Evolutionary conservation across 2,113 vertebrate species (phyloP), one percentile per base, ranked within the genome.

Genomic region (Anolis sagrei): DNA sequence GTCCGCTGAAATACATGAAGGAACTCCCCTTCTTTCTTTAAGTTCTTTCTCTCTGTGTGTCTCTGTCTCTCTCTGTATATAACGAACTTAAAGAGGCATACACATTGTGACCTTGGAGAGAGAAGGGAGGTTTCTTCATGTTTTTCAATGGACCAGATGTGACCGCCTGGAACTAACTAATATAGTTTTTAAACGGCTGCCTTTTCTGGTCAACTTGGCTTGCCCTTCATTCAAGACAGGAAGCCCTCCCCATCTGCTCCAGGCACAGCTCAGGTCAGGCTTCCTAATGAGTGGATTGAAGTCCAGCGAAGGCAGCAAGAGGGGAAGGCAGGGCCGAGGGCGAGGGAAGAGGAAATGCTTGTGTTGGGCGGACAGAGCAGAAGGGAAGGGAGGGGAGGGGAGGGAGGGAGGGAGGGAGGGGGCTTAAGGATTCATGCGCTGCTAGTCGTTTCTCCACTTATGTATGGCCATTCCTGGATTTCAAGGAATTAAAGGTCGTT

Each of bases 311-410:
- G 23, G 76, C 16, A 87, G 86, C 79, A 75, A 58, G 84, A 69
- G 85, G 18, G 76, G 92, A 84, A 89, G 92, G 80, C 86, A 89
- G 23, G 69, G 70, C 79, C 64, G 85, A 79, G 92, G 85, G 89
- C 91, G 78, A 87, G 90, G 23, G 73, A 91, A 88, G 89, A 93
- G 92, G 93, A 95, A 95, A 94, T 92, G 89, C 94, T 92, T 93
- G 16, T 83, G 85, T 25, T 0, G 69, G 92, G 90, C 84, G 61
- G 82, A 75, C 80, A 85, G 87, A 85, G 72, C 81, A 72, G 77
- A 86, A 86, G 76, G 88, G 25, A 87, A n/a, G 70, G 76, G 79
- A 88, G 82, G 36, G 9, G 68, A 34, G 13, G 73, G n/a, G n/a
- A n/a, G 79, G 27, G 29, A 5, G 5, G 39, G 39, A 5, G 39